Conservation (phyloP, 2,113 vertebrate genomes). For the Urocolius indicus region DNA sequence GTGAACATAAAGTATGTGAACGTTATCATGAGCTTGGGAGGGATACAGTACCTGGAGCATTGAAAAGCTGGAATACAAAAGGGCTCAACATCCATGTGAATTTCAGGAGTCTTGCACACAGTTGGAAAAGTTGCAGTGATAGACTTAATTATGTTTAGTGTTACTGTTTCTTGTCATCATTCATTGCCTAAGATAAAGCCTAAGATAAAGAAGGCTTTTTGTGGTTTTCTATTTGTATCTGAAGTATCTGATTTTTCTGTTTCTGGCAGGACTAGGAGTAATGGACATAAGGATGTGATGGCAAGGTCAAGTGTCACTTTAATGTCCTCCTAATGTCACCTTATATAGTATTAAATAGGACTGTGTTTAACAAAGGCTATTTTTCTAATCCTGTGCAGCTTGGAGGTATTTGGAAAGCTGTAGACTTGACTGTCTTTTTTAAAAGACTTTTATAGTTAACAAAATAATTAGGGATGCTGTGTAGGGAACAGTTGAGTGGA, state of each 20-base stretch:
- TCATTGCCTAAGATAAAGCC: background rate
- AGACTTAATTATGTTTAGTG: background rate
- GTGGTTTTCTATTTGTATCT: background rate
- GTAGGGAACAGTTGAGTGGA: background rate
- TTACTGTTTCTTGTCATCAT: background rate
- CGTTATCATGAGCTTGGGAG: background rate
- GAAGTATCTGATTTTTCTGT: background rate
- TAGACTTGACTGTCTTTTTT: background rate
- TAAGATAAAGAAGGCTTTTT: background rate
- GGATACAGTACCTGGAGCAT: background rate
- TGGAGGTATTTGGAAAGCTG: background rate
- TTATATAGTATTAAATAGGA: rapidly evolving
- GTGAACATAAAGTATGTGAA: background rate
- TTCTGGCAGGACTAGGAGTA: too few species aligned
- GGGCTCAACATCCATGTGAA: background rate
- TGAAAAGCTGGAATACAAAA: background rate
- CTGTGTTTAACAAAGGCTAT: background rate
- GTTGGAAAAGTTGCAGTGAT: background rate
- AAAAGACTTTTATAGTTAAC: background rate
- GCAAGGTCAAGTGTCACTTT: background rate
- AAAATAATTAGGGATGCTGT: background rate
- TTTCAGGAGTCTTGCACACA: background rate
- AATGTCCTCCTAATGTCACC: background rate
- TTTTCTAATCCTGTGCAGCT: background rate
- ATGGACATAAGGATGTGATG: background rate